phyloP scores from a whole-genome alignment of 2,888 invertebrate genomes.

The Syrphus vitripennis region DNA sequence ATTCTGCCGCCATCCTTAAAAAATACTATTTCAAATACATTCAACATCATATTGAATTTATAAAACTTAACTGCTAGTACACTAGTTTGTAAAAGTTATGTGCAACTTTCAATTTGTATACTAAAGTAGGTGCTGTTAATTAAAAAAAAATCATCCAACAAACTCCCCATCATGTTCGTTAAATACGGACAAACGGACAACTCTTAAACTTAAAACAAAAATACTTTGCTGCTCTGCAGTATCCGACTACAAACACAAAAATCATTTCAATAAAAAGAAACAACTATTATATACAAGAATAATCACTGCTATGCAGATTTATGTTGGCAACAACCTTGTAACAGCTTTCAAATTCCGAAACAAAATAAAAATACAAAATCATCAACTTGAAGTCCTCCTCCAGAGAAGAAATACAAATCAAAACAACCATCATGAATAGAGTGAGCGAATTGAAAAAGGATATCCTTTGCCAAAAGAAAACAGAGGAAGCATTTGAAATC shows the following conservation, averaged over 20 bases:
- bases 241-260: not conserved
- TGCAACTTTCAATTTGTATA: no score
- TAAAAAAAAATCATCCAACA: not conserved
- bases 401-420: slow-evolving; percentile 31
- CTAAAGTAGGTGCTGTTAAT: not conserved
- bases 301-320: slow-evolving; percentile 53
- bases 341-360: slow-evolving; percentile 14
- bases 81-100: not conserved
- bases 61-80: no score
- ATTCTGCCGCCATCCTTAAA: no score
- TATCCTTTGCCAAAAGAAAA: slow-evolving; percentile 14
- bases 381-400: slow-evolving; percentile 11
- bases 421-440: slow-evolving; percentile 23
- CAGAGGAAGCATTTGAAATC: slow-evolving; percentile 47
- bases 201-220: not conserved
- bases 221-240: not conserved
- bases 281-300: not conserved
- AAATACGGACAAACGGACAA: not conserved
- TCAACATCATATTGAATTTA: no score
- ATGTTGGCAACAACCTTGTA: slow-evolving; percentile 33
- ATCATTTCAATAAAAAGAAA: not conserved
- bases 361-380: not conserved
- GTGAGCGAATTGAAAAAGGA: slow-evolving; percentile 39
- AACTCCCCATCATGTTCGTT: not conserved
- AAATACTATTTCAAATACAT: no score